A percentile compares a stretch with the other conserved stretches of the same genome.
Conservation (phyloP, 1,140 invertebrate genomes). For the Dendrolimus kikuchii region DNA sequence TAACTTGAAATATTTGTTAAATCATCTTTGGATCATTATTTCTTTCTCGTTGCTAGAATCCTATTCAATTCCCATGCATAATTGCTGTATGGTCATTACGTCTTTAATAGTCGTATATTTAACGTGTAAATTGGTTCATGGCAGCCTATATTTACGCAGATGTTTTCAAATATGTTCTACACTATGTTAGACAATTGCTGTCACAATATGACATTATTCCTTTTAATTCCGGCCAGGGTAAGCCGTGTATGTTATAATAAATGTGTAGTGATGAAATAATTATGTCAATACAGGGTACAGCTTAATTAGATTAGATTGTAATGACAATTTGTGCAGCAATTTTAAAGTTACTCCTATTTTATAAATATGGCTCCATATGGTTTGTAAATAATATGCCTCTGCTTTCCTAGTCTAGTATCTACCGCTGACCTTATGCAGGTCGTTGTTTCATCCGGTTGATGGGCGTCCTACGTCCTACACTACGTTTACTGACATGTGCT, state of each 20-base stretch:
- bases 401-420: too few species aligned
- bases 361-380: too few species aligned
- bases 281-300: not conserved
- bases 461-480: too few species aligned
- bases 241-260: conserved; percentile 17
- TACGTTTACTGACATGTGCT: too few species aligned
- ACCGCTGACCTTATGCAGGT: too few species aligned
- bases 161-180: conserved; percentile 24
- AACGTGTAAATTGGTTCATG: conserved; percentile 52
- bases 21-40: not conserved
- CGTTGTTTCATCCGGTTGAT: too few species aligned
- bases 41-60: too few species aligned
- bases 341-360: too few species aligned
- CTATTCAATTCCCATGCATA: conserved; percentile 12
- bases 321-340: too few species aligned
- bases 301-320: too few species aligned
- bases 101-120: conserved; percentile 37
- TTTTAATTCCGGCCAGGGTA: conserved; percentile 35
- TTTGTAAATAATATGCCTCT: too few species aligned
- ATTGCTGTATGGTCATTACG: conserved; percentile 8
- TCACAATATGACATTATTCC: conserved; percentile 44
- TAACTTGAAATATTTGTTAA: too few species aligned
- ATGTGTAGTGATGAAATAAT: conserved; percentile 7
- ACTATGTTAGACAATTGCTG: conserved; percentile 31
- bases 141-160: conserved; percentile 42